These are phyloP conservation scores for Tholera decimalis DNA, from an alignment of 2,888 invertebrate species.

Conservation along the genomic window DNA sequence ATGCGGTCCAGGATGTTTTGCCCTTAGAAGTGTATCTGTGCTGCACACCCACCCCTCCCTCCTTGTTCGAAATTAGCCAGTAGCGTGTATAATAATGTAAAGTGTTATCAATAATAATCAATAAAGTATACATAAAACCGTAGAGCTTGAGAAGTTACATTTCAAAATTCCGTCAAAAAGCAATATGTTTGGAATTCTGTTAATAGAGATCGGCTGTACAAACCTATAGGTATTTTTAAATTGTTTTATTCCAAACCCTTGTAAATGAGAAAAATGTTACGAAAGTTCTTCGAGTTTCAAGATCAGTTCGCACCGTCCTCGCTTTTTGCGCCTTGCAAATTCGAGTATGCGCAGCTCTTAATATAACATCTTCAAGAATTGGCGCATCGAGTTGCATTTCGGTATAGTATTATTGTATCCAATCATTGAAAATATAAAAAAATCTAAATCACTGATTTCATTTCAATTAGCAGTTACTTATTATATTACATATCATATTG, in stretches of 20 bases:
- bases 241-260: constrained; percentile 4
- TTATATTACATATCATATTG: constrained; percentile 33
- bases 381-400: background rate
- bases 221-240: background rate
- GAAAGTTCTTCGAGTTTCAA: constrained; percentile 10
- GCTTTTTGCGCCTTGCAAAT: background rate
- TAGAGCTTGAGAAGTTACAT: constrained; percentile 39
- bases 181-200: constrained; percentile 40
- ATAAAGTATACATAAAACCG: constrained; percentile 33
- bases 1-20: constrained; percentile 24
- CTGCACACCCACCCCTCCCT: constrained; percentile 28
- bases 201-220: constrained; percentile 26
- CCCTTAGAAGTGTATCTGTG: constrained; percentile 41
- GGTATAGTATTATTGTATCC: no score
- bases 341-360: background rate
- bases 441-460: background rate
- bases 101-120: constrained; percentile 42
- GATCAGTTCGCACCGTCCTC: background rate
- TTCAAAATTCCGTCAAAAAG: constrained; percentile 44
- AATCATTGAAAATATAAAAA: constrained; percentile 1
- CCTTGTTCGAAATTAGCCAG: constrained; percentile 48
- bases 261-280: constrained; percentile 13
- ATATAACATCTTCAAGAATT: background rate
- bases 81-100: constrained; percentile 54
- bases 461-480: constrained; percentile 4